phyloP scores from a whole-genome alignment of 2,797 vertebrate species.

The Peromyscus nudipes region DNA sequence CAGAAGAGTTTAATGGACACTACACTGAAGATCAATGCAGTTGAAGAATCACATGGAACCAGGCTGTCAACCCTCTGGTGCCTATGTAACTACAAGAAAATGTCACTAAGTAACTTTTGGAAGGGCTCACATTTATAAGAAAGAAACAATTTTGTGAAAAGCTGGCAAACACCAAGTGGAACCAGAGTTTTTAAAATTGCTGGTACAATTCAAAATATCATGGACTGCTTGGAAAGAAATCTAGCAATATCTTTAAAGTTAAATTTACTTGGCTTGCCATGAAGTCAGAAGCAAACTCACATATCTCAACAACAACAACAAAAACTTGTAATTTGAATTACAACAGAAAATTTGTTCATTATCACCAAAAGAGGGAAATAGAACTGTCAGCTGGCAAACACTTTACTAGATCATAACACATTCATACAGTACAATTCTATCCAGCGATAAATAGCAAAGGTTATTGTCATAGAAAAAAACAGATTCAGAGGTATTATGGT shows the following conservation, averaged over 20 bases:
- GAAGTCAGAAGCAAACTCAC: background rate
- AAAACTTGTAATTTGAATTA: background rate
- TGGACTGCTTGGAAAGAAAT: background rate
- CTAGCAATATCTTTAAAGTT: background rate
- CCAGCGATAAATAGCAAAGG: background rate
- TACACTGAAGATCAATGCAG: background rate
- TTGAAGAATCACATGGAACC: background rate
- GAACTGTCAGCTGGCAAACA: background rate
- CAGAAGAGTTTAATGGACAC: background rate
- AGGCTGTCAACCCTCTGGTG: background rate
- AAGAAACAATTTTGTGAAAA: background rate
- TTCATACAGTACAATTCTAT: background rate
- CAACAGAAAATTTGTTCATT: background rate
- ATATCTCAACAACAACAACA: background rate
- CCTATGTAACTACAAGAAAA: background rate
- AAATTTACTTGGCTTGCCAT: background rate
- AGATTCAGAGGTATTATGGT: constrained; percentile 4
- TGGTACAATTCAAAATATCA: background rate
- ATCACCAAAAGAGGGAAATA: background rate
- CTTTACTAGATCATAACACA: background rate
- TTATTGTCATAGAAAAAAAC: background rate
- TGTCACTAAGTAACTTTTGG: background rate
- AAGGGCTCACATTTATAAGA: background rate
- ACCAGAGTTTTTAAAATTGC: background rate
- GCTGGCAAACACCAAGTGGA: background rate